A percentile compares a stretch with the other conserved stretches of the same genome.
Evolutionary conservation across 2,797 vertebrate genomes (phyloP).

Genomic region (Anguilla obscura): DNA sequence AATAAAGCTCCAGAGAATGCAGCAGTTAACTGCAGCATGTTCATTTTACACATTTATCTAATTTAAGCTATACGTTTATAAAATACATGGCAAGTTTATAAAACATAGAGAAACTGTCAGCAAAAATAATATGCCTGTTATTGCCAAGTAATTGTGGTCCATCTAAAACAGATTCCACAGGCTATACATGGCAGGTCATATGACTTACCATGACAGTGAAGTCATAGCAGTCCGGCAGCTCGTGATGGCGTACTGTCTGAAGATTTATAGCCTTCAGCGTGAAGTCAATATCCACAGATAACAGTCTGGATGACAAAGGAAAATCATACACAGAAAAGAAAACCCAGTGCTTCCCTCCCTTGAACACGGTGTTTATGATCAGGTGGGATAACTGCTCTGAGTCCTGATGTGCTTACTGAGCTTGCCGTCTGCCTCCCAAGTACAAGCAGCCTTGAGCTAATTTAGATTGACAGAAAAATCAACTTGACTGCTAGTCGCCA

Average conservation of each 20-base stretch:
- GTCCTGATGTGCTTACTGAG: background rate
- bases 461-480: background rate
- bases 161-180: background rate
- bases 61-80: background rate
- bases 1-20: background rate
- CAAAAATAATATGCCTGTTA: background rate
- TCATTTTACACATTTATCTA: background rate
- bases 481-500: background rate
- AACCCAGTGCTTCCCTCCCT: background rate
- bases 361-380: background rate
- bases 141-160: background rate
- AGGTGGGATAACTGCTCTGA: background rate
- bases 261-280: conserved; percentile 93
- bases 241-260: conserved; percentile 88
- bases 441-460: background rate
- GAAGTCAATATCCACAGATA: conserved; percentile 82
- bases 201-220: conserved; percentile 82
- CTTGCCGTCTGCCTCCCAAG: background rate
- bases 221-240: conserved; percentile 92
- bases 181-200: background rate
- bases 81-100: background rate
- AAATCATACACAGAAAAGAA: background rate
- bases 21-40: background rate
- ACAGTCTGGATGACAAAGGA: conserved; percentile 69
- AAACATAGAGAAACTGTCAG: background rate